These are phyloP conservation scores for Lasiommata megera DNA, from an alignment of 2,888 invertebrate genomes.

Conservation along the genomic window DNA sequence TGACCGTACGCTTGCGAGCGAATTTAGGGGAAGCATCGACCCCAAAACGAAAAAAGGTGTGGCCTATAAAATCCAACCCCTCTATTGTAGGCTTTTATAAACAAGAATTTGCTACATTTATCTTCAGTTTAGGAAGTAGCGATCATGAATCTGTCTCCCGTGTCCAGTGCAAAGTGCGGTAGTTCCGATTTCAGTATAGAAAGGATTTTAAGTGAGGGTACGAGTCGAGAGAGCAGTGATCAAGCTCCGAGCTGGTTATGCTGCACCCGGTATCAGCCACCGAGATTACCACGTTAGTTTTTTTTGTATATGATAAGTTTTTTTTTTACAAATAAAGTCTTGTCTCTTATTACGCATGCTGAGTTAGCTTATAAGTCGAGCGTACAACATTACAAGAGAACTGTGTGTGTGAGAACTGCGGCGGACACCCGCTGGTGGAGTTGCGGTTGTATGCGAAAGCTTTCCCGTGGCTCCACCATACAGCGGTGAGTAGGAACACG, in stretches of 20 bases:
- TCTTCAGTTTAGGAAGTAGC: conserved; percentile 24
- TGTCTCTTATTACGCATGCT: too few relatives aligned
- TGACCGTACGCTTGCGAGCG: too few relatives aligned
- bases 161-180: conserved; percentile 56
- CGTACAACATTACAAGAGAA: too few relatives aligned
- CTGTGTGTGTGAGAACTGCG: too few relatives aligned
- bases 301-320: too few relatives aligned
- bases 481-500: too few relatives aligned
- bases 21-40: conserved; percentile 42
- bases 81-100: conserved; percentile 39
- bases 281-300: conserved; percentile 84
- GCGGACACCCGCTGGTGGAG: too few relatives aligned
- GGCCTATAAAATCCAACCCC: conserved; percentile 42
- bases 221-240: conserved; percentile 37
- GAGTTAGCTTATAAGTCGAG: too few relatives aligned
- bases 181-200: conserved; percentile 83
- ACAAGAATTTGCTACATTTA: conserved; percentile 32
- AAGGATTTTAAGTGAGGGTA: conserved; percentile 79
- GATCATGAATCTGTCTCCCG: conserved; percentile 59
- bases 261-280: conserved; percentile 87
- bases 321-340: too few relatives aligned
- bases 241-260: conserved; percentile 82
- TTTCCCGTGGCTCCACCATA: too few relatives aligned
- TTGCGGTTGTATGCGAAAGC: too few relatives aligned
- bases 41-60: conserved; percentile 43